phyloP scores from a whole-genome alignment of 1,140 invertebrate genomes.

The Palaemon carinicauda region DNA sequence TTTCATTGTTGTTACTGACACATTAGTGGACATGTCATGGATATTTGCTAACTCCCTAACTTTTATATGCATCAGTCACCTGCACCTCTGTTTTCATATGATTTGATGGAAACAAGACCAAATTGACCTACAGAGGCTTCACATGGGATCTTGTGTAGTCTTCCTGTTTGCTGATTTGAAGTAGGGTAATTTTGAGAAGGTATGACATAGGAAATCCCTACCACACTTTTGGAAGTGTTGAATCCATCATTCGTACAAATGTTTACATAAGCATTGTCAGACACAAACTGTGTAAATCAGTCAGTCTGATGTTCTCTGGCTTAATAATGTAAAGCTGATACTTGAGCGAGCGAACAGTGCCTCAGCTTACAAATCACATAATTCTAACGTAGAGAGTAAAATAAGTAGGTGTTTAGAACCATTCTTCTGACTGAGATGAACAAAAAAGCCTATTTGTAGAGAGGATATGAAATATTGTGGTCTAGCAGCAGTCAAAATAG shows the following conservation, averaged over 20 bases:
- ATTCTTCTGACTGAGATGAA: constrained; percentile 5
- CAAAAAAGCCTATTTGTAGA: neutral
- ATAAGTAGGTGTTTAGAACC: constrained; percentile 16
- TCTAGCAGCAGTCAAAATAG: neutral
- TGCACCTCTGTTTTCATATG: neutral
- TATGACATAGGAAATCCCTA: neutral
- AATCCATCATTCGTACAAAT: neutral
- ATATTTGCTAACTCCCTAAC: constrained; percentile 18
- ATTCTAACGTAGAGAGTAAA: neutral
- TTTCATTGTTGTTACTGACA: no score
- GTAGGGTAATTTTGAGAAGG: neutral
- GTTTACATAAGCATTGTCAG: neutral
- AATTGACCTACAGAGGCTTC: neutral
- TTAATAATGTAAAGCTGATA: neutral
- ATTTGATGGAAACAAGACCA: neutral
- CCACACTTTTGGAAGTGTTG: neutral
- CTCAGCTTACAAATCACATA: neutral
- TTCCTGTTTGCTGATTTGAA: neutral
- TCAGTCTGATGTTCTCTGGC: neutral
- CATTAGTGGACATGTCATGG: no score
- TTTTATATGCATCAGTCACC: neutral
- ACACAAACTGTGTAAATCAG: constrained; percentile 10
- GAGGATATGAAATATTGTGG: neutral
- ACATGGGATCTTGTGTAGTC: neutral
- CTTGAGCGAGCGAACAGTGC: neutral